These are phyloP conservation scores for Cyanistes caeruleus DNA, from an alignment of 2,113 vertebrate genomes.

Conservation along the genomic window DNA sequence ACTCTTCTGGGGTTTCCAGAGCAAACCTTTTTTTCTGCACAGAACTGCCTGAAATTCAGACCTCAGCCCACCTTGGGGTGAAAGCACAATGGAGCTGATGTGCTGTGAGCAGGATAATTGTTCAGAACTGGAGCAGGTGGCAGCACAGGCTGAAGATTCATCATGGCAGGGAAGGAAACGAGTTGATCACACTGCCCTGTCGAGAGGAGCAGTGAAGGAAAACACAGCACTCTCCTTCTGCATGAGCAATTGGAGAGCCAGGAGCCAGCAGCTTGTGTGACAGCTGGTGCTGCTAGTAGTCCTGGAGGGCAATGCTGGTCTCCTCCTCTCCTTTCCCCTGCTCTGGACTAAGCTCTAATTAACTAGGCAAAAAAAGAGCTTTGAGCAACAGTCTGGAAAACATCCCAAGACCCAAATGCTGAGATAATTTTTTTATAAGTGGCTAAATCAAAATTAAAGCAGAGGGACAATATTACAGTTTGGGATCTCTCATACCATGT, in stretches of 20 bases:
- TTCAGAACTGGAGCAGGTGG: not conserved
- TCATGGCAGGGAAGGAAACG: not conserved
- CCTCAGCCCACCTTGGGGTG: not conserved
- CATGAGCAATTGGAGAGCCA: not conserved
- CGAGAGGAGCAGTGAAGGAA: not conserved
- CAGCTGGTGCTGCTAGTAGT: conserved; percentile 45
- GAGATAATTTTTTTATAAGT: conserved; percentile 32
- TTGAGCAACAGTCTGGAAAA: conserved; percentile 22
- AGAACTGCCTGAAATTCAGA: not conserved
- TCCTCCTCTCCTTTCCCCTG: not conserved
- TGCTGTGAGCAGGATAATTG: not conserved
- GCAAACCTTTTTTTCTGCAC: not conserved
- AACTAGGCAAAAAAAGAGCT: not conserved
- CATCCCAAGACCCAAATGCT: not conserved
- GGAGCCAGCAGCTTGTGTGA: conserved; percentile 55
- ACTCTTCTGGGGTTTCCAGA: not conserved
- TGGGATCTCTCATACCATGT: not conserved
- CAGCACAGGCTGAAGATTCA: not conserved
- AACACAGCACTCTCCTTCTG: not conserved
- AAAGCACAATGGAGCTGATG: not conserved
- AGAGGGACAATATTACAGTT: not conserved
- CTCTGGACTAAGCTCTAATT: conserved; percentile 15
- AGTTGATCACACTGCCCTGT: not conserved
- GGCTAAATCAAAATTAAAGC: conserved; percentile 33
- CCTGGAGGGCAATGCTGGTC: conserved; percentile 7